Percentiles rank a stretch among this genome's conserved stretches.
phyloP scores from a whole-genome alignment of 2,797 vertebrate species.

The Ctenopoma multispine region DNA sequence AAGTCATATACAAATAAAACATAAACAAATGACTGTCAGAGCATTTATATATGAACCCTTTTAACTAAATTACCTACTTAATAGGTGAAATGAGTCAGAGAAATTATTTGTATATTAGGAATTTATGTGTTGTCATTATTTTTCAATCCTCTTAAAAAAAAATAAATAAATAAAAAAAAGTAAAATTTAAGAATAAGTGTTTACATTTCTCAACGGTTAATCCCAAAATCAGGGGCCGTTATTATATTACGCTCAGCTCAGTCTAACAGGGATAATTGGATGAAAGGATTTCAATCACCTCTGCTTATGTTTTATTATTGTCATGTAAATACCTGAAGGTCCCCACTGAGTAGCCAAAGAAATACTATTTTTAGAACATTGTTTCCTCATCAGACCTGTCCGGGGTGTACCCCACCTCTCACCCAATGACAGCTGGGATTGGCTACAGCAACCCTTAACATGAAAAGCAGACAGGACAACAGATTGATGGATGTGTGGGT shows the following conservation, averaged over 20 bases:
- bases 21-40: background rate
- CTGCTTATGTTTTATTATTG: conserved; percentile 1
- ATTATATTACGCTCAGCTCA: conserved; percentile 14
- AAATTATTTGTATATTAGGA: background rate
- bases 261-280: conserved; percentile 21
- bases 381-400: too few species aligned
- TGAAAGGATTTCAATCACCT: conserved; percentile 23
- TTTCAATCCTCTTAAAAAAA: background rate
- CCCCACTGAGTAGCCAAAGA: background rate
- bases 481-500: too few species aligned
- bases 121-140: background rate
- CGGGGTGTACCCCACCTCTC: too few species aligned
- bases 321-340: conserved; percentile 4
- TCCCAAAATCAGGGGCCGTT: background rate
- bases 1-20: background rate
- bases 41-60: background rate
- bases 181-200: background rate
- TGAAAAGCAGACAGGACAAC: too few species aligned
- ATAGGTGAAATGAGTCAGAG: background rate
- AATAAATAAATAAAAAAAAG: background rate
- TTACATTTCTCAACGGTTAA: conserved; percentile 20
- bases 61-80: background rate
- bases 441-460: too few species aligned
- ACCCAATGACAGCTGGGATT: too few species aligned
- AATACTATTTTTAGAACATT: background rate